These are phyloP conservation scores for Nephrocerus scutellatus DNA, from an alignment of 2,888 invertebrate genomes.

Conservation along the genomic window DNA sequence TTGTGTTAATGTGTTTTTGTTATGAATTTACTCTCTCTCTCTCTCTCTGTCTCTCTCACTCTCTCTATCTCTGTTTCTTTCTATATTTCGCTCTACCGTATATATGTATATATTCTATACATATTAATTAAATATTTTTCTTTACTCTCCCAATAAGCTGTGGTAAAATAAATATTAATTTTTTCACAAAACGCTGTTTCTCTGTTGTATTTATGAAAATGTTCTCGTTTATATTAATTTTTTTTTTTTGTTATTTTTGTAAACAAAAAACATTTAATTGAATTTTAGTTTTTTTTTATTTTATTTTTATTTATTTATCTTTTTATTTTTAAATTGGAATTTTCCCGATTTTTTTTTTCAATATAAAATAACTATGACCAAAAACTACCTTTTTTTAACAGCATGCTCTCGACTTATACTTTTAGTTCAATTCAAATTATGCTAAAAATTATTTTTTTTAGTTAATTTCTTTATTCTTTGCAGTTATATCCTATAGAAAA, in stretches of 20 bases:
- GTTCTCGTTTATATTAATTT: conserved; percentile 11
- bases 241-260: conserved; percentile 13
- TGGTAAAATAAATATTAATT: no score
- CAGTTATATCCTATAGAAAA: conserved; percentile 2
- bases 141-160: conserved; percentile 22
- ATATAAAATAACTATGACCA: conserved; percentile 15
- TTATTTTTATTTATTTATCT: conserved; percentile 19
- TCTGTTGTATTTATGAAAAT: conserved; percentile 15
- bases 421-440: not conserved
- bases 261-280: conserved; percentile 5
- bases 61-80: no score
- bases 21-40: conserved; percentile 24
- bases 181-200: conserved; percentile 16
- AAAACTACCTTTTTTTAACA: conserved; percentile 6
- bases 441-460: conserved; percentile 5
- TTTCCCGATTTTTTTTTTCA: conserved; percentile 17
- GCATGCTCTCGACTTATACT: conserved; percentile 3
- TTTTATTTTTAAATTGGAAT: conserved; percentile 9
- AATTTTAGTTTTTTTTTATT: conserved; percentile 8
- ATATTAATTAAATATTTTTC: conserved; percentile 22
- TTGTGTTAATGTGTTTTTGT: conserved; percentile 25
- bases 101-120: conserved; percentile 17
- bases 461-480: conserved; percentile 13
- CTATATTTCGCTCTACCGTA: conserved; percentile 22
- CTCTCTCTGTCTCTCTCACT: no score